Conservation (phyloP, 2,797 vertebrate species). For the Alcedo atthis region DNA sequence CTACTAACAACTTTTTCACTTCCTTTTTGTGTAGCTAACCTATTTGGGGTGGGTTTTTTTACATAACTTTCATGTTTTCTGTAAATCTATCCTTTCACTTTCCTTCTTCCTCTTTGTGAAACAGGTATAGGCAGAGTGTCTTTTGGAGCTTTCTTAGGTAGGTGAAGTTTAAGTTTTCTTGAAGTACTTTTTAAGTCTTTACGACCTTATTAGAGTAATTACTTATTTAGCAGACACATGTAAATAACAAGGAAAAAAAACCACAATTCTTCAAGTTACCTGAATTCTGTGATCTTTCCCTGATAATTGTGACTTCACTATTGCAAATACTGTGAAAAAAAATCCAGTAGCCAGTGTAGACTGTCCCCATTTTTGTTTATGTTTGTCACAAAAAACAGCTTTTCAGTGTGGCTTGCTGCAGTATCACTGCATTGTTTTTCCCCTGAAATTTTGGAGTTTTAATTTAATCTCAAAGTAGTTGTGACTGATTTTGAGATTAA, state of each 20-base stretch:
- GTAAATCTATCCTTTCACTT: conserved; percentile 49
- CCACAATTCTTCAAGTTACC: neutral
- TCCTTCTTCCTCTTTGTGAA: conserved; percentile 50
- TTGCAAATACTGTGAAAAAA: neutral
- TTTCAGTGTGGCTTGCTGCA: neutral
- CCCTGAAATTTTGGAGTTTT: neutral
- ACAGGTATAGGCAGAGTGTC: conserved; percentile 93
- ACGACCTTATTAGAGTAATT: neutral
- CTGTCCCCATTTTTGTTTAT: neutral
- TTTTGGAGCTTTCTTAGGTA: conserved; percentile 93
- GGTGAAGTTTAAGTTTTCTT: conserved; percentile 73
- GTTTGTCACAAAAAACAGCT: neutral
- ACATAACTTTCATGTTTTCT: conserved; percentile 37
- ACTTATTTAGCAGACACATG: neutral
- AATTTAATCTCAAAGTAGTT: neutral
- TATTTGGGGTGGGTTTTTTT: neutral
- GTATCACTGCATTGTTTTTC: neutral
- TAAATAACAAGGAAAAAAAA: neutral
- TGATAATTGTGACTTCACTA: neutral
- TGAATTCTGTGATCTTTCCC: neutral
- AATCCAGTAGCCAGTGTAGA: neutral
- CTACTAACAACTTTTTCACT: neutral
- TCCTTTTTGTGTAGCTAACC: conserved; percentile 19
- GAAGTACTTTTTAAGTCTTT: neutral
- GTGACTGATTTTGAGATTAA: neutral